These are phyloP conservation scores for Oreotrochilus melanogaster DNA, from an alignment of 2,113 vertebrate species.

Conservation along the genomic window DNA sequence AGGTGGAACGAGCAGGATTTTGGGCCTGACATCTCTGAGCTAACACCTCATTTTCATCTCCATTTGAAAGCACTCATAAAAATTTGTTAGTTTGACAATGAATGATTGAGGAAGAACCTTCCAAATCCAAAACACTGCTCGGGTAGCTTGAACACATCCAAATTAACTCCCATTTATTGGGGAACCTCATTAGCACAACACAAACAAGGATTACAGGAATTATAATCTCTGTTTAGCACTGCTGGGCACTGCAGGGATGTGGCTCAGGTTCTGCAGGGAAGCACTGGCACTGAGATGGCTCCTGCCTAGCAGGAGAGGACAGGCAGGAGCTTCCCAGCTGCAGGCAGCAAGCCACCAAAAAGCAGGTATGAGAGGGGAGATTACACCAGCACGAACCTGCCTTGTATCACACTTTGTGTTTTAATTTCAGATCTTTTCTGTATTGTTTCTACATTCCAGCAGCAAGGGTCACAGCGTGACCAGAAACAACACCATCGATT, in stretches of 20 bases:
- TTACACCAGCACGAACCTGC: background rate
- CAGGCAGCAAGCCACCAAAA: too few relatives aligned
- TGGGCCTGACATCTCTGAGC: background rate
- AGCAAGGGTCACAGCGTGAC: background rate
- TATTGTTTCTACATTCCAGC: background rate
- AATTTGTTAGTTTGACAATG: constrained; percentile 20
- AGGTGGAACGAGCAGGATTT: constrained; percentile 8
- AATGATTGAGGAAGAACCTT: background rate
- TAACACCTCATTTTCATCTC: constrained; percentile 19
- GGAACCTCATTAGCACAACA: background rate
- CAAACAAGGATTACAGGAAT: background rate
- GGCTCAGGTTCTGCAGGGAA: background rate
- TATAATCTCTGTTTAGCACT: background rate
- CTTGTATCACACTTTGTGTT: rapidly evolving
- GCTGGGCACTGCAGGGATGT: rapidly evolving
- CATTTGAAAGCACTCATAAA: constrained; percentile 15
- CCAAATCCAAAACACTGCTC: background rate
- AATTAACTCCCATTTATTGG: background rate
- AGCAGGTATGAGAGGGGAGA: too few relatives aligned
- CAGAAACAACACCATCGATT: background rate
- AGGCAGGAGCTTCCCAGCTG: too few relatives aligned
- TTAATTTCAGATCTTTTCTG: background rate
- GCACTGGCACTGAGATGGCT: too few relatives aligned
- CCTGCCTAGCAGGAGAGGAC: too few relatives aligned
- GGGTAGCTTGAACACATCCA: background rate